Evolutionary conservation across 2,113 vertebrate species (phyloP).

Genomic region (Siniperca knerii): DNA sequence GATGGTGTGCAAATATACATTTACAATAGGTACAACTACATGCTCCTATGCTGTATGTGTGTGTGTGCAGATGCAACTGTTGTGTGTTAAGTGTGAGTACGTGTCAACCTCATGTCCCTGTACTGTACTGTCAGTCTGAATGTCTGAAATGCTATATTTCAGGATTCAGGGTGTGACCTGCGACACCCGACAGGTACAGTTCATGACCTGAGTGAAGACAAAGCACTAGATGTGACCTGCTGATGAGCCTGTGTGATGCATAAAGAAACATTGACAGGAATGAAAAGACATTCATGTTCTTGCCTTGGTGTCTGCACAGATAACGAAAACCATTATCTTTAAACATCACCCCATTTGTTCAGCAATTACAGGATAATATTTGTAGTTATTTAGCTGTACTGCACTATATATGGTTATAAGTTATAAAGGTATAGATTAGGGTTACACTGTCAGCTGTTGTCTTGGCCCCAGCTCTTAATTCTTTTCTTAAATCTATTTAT

Average conservation of each 20-base stretch:
- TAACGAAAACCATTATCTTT: constrained; percentile 56
- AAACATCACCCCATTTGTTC: not conserved
- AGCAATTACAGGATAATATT: not conserved
- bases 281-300: constrained; percentile 29
- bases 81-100: not conserved
- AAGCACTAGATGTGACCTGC: constrained; percentile 38
- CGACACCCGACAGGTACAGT: constrained; percentile 17
- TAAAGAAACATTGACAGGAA: constrained; percentile 35
- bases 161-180: constrained; percentile 26
- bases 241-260: constrained; percentile 23
- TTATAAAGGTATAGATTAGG: not conserved
- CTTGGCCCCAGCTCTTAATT: not conserved
- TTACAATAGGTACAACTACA: not conserved
- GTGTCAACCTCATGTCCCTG: not conserved
- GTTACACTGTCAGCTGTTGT: not conserved
- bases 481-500: not conserved
- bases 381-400: not conserved
- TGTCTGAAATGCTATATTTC: constrained; percentile 60
- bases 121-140: constrained; percentile 7
- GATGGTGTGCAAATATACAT: not conserved
- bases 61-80: not conserved
- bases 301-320: constrained; percentile 42
- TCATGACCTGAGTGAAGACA: constrained; percentile 38
- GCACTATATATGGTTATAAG: not conserved
- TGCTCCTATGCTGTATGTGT: not conserved